Evolutionary conservation across 2,797 vertebrate genomes (phyloP), one percentile per base, ranked within the genome.

Genomic region (Pangasius djambal): DNA sequence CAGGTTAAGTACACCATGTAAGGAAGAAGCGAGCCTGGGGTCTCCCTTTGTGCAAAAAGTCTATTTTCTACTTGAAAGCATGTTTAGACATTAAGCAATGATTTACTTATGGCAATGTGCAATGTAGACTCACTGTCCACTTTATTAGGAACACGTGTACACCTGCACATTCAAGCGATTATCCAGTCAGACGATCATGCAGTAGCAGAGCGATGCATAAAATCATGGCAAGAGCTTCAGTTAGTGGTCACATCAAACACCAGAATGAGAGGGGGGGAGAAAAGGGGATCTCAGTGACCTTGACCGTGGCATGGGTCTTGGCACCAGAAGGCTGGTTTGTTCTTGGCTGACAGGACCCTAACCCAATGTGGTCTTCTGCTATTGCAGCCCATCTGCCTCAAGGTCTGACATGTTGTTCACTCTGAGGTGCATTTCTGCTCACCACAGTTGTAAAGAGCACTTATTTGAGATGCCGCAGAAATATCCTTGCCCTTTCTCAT

Each of bases 1-100:
- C 63, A 87, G 87, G 89, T 90, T 89, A 89, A 92, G 89, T 83
- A 87, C 65, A 55, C 81, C 82, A 61, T 91, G 82, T 70, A 90
- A 89, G 77, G 31, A 90, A 70, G 81, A 8, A 16, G 6, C 2
- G 37, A 77, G 59, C 16, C 81, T 40, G 63, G 65, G 74, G 44
- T 48, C 22, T 57, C 52, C 55, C n/a, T 79, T 57, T 88, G 25
- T 72, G 44, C 59, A 40, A 28, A 85, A 70, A 70, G 48, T 34
- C 83, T 37, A 34, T 69, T 88, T 86, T 74, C 65, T 28, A 55
- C 79, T 79, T 44, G 34, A 74, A 88, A 74, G 44, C 63, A 31
- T 65, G 20, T 89, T 81, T 65, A 50, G 61, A 74, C 13, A 12
- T 83, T 7, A 12, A 52, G n/a, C 22, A 4, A 57, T 34, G 6